Base-by-base conservation (phyloP, 2,113 vertebrate species). In the Tupaia tana region DNA sequence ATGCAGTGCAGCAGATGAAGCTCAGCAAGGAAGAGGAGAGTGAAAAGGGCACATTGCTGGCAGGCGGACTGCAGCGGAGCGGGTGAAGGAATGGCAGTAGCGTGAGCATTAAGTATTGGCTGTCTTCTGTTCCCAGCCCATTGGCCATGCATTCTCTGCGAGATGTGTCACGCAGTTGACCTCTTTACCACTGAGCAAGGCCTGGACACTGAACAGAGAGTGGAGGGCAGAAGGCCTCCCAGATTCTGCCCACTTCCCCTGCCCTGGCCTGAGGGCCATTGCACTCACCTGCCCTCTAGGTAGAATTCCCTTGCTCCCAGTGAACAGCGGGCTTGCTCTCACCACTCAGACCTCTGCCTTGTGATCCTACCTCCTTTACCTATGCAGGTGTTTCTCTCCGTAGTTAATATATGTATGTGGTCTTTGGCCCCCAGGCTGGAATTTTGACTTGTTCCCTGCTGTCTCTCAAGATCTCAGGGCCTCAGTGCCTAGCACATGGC, bases 191-290 rank as follows among this genome's bases (percentile, higher is more conserved):
- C 52, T 14, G 29, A 93, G 80, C 6, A 9, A 27, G 58, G 20
- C 31, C 59, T 19, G 9, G 69, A 24, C 14, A 0, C 54, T 1
- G 0, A 2, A 43, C 4, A 1, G 86, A 27, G 14, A 34, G 3
- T 19, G 2, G n/a, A 6, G 18, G 15, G 15, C 52, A 56, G 56
- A 61, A 56, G 43, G 3, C 6, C 19, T 20, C 56, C 70, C 9
- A 0, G 1, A 15, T 25, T 29, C 82, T 83, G 24, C 34, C 16
- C 56, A 16, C 25, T 59, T 43, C 43, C 24, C 52, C 59, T n/a
- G 9, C 16, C n/a, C 5, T 11, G 54, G 61, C 70, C 18, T 29
- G 3, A 9, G 79, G 64, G 54, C n/a, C 18, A 10, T 34, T 25
- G 70, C 14, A 4, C 20, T 16, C 7, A 6, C n/a, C 66, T 12